Evolutionary conservation across 2,888 invertebrate species (phyloP).

Genomic region (Automeris io): DNA sequence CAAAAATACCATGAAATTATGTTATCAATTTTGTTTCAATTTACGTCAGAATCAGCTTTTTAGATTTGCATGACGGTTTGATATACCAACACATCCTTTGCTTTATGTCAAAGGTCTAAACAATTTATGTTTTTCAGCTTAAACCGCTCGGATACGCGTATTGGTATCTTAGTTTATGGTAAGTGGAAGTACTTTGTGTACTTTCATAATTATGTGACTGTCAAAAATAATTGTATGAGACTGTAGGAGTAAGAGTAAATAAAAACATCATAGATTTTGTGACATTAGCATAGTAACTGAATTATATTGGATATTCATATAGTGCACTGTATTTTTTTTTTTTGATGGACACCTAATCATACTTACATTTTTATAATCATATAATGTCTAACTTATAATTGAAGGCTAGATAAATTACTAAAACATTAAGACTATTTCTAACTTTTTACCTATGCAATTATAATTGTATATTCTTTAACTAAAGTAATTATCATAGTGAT

Average conservation of each 20-base stretch:
- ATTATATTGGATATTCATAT: no score
- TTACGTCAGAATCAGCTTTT: slow-evolving; percentile 12
- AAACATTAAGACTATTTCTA: no score
- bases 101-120: slow-evolving; percentile 50
- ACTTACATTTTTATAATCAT: no score
- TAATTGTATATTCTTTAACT: no score
- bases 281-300: no score
- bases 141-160: slow-evolving; percentile 69
- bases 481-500: no score
- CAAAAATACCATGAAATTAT: not conserved
- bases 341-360: no score
- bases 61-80: slow-evolving; percentile 31
- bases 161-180: slow-evolving; percentile 67
- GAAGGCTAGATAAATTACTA: no score
- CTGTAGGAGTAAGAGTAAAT: not conserved
- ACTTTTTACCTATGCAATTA: no score
- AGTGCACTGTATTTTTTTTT: no score
- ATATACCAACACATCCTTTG: slow-evolving; percentile 24
- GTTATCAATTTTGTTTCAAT: not conserved
- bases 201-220: slow-evolving; percentile 54
- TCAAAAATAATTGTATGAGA: slow-evolving; percentile 27
- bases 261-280: no score
- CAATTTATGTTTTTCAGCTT: slow-evolving; percentile 73
- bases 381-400: no score
- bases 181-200: slow-evolving; percentile 70